Evolutionary conservation across 1,140 invertebrate genomes (phyloP).

Genomic region (Bombus superbus): DNA sequence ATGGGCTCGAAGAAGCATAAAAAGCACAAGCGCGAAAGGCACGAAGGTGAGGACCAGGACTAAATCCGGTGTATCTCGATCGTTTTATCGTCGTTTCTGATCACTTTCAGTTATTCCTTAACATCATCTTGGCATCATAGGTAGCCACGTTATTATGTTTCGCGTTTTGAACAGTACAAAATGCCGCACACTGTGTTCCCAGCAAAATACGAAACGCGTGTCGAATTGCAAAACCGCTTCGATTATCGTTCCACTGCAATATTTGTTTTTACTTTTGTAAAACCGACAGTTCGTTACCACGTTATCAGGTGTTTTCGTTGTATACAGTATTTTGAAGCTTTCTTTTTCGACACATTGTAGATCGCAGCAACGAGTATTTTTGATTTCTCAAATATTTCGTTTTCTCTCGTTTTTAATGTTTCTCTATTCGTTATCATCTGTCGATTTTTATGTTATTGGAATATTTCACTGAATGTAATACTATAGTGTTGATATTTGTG

Average conservation of each 20-base stretch:
- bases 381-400: constrained; percentile 9
- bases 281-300: constrained; percentile 2
- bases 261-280: constrained; percentile 14
- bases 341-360: neutral
- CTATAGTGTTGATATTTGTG: constrained; percentile 25
- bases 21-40: constrained; percentile 88
- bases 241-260: constrained; percentile 13
- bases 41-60: constrained; percentile 83
- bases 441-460: neutral
- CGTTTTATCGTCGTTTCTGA: constrained; percentile 31
- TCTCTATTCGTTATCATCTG: neutral
- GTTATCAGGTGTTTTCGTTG: constrained; percentile 22
- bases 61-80: neutral
- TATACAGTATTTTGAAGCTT: neutral
- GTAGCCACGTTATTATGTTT: neutral
- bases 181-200: neutral
- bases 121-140: neutral
- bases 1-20: constrained; percentile 87
- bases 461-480: constrained; percentile 4
- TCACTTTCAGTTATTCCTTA: neutral
- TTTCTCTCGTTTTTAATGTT: neutral
- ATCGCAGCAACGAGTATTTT: neutral
- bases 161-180: neutral
- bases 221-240: constrained; percentile 12
- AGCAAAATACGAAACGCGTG: neutral